Conservation (phyloP, 2,888 invertebrate genomes). For the Lottia scabra region DNA sequence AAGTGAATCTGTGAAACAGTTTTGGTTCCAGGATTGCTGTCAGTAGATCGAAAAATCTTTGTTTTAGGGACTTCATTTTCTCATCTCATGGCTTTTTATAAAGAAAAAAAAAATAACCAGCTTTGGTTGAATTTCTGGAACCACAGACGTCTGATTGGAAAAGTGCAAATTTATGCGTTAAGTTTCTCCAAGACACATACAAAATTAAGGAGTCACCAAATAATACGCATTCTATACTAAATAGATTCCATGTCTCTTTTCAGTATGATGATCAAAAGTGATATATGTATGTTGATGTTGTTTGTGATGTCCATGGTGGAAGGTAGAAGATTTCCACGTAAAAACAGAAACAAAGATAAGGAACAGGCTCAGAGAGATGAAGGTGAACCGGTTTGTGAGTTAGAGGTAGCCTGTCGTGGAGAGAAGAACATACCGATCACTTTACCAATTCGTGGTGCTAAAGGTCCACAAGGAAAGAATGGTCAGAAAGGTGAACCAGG, state of each 20-base stretch:
- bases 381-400: constrained; percentile 41
- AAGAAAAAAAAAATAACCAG: too few relatives aligned
- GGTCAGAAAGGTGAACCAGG: constrained; percentile 57
- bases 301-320: constrained; percentile 9
- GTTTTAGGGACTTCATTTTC: too few relatives aligned
- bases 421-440: constrained; percentile 47
- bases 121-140: too few relatives aligned
- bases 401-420: constrained; percentile 51
- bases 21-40: too few relatives aligned
- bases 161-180: too few relatives aligned
- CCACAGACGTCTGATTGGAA: too few relatives aligned
- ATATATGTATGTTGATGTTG: constrained; percentile 8
- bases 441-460: constrained; percentile 60
- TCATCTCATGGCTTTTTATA: too few relatives aligned
- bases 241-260: background rate
- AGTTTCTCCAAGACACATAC: too few relatives aligned
- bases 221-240: background rate
- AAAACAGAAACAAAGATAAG: constrained; percentile 26
- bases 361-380: constrained; percentile 21
- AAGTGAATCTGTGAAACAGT: too few relatives aligned
- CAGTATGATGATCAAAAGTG: background rate
- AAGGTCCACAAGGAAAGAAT: constrained; percentile 56
- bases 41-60: too few relatives aligned
- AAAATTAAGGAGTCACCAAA: too few relatives aligned
- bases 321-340: constrained; percentile 18